Evolutionary conservation across 2,797 vertebrate species (phyloP).

Genomic region (Serranus cabrilla): DNA sequence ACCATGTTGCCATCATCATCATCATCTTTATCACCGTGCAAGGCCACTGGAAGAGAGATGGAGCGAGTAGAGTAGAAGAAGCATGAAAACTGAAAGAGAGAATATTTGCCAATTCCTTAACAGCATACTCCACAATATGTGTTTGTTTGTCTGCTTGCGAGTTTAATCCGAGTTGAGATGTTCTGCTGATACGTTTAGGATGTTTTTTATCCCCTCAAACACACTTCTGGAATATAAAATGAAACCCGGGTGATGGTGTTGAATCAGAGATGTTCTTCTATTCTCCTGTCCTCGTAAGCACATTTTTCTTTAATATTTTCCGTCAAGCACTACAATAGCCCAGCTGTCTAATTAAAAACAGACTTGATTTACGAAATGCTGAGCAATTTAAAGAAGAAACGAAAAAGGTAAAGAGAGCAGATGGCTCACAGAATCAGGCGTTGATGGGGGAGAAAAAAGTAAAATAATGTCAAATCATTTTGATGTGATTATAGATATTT

Average conservation of each 20-base stretch:
- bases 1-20: slow-evolving; percentile 30
- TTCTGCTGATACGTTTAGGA: not conserved
- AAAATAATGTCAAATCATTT: not conserved
- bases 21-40: slow-evolving; percentile 18
- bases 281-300: not conserved
- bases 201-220: not conserved
- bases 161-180: not conserved
- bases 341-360: not conserved
- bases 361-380: not conserved
- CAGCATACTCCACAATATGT: not conserved
- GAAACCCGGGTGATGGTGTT: not conserved
- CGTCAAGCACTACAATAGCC: not conserved
- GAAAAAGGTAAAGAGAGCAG: not conserved
- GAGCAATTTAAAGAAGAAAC: slow-evolving; percentile 8
- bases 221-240: slow-evolving; percentile 1
- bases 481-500: not conserved
- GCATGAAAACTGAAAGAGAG: not conserved
- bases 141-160: not conserved
- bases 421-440: not conserved
- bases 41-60: not conserved
- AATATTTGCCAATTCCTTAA: not conserved
- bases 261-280: not conserved
- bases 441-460: too few relatives aligned
- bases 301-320: slow-evolving; percentile 25
- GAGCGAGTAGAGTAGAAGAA: not conserved